phyloP scores from a whole-genome alignment of 2,888 invertebrate species.

The Nebria salina region DNA sequence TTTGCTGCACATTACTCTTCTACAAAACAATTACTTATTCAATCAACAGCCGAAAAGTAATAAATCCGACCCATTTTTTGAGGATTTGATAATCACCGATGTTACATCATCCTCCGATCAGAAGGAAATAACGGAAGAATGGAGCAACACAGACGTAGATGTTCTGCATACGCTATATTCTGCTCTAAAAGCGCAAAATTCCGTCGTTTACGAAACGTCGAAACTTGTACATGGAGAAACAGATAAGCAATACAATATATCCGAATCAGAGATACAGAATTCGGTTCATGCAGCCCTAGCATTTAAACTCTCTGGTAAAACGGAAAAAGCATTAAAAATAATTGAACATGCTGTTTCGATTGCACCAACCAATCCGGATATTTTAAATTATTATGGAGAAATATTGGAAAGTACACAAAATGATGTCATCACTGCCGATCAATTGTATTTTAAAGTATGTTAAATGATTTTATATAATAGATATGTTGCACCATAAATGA shows the following conservation, averaged over 20 bases:
- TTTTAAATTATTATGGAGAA: conserved; percentile 92
- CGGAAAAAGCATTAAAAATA: conserved; percentile 84
- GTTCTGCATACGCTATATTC: conserved; percentile 56
- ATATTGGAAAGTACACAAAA: conserved; percentile 87
- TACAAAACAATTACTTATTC: conserved; percentile 34
- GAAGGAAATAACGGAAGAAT: conserved; percentile 49
- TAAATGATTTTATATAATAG: conserved; percentile 14
- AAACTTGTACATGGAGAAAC: conserved; percentile 30
- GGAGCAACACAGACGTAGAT: conserved; percentile 52
- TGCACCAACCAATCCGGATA: conserved; percentile 91
- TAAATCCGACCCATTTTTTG: conserved; percentile 56
- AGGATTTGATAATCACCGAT: conserved; percentile 59
- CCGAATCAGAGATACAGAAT: conserved; percentile 80
- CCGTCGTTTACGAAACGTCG: conserved; percentile 40
- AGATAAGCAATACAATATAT: conserved; percentile 53
- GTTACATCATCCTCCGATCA: conserved; percentile 49
- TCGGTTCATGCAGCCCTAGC: conserved; percentile 86
- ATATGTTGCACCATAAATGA: too few relatives aligned
- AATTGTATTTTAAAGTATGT: conserved; percentile 78
- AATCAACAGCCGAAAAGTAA: conserved; percentile 16
- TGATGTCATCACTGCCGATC: conserved; percentile 90
- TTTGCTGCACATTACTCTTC: conserved; percentile 24
- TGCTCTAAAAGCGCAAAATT: conserved; percentile 52
- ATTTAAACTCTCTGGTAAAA: conserved; percentile 83
- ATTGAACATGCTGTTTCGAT: conserved; percentile 92